Evolutionary conservation across 2,797 vertebrate species (phyloP).

Genomic region (Manis pentadactyla): DNA sequence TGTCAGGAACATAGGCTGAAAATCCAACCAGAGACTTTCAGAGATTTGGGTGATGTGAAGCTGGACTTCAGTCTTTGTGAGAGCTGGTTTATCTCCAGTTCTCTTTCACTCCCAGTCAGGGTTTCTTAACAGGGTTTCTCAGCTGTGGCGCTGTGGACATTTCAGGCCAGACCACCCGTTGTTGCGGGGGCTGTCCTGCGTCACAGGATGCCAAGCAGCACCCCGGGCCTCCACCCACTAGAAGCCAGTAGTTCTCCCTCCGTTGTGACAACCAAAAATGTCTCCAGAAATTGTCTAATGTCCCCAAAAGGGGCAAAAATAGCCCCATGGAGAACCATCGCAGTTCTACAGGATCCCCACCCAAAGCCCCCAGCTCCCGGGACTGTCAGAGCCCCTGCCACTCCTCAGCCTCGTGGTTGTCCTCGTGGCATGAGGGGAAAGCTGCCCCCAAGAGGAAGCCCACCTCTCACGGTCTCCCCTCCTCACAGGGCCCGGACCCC

Average conservation of each 20-base stretch:
- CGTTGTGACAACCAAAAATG: neutral
- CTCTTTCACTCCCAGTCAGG: neutral
- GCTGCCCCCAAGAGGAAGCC: rapidly evolving
- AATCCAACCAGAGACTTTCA: neutral
- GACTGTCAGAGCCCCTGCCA: neutral
- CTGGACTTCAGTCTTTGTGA: neutral
- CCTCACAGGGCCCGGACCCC: neutral
- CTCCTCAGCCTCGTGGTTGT: neutral
- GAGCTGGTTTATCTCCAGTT: neutral
- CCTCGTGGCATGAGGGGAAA: neutral
- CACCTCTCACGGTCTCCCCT: neutral
- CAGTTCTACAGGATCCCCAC: neutral
- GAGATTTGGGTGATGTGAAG: neutral
- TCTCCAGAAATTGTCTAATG: neutral
- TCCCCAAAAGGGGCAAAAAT: neutral
- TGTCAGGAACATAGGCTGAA: neutral
- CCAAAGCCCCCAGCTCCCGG: neutral
- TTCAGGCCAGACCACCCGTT: neutral
- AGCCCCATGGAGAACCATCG: neutral
- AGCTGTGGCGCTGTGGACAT: neutral
- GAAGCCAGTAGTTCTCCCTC: neutral
- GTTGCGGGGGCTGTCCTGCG: neutral
- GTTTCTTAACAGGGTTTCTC: neutral
- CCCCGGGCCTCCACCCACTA: neutral
- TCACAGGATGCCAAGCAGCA: neutral